Evolutionary conservation across 2,113 vertebrate species (phyloP), one percentile per base, ranked within the genome.

Genomic region (Hemicordylus capensis): DNA sequence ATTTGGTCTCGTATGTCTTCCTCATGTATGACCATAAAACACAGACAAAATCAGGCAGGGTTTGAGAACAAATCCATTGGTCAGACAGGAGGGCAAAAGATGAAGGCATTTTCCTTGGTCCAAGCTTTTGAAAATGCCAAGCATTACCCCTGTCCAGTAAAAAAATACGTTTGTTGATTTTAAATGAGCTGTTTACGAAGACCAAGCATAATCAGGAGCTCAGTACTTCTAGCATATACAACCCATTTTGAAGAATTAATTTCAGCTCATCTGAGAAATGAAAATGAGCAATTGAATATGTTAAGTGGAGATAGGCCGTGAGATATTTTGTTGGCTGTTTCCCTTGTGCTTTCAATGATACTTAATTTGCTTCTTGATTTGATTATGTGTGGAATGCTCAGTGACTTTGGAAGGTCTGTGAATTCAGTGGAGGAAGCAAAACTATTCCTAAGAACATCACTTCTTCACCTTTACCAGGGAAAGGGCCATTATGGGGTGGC

Each of bases 361-460:
- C 58, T 85, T 80, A 80, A 80, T 85, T 80, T 85, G 84, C 66
- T 51, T 80, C 84, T 73, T 73, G 76, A 80, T 85, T 80, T 80
- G 76, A 85, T 85, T 80, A 79, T 51, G 56, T 73, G 54, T 73
- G 69, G 73, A 85, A 73, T 63, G 56, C 84, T 80, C 46, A 24
- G 4, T 31, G 42, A 67, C 72, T 73, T 63, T 39, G 20, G 44
- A 19, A 63, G 42, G 3, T 20, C 37, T 7, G 39, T 64, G 72
- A 51, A 51, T 51, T 37, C 44, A 51, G 64, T 1, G 3, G 54
- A 70, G 44, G 42, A 72, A 78, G 56, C 22, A n/a, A 73, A 42
- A 64, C 6, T 6, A 37, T 3, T 15, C 28, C 37, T 5, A 54
- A 31, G 28, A 77, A 46, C 46, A 3, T 2, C 14, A 48, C 63